A percentile compares a stretch with the other conserved stretches of the same genome.
Evolutionary conservation across 2,888 invertebrate genomes (phyloP).

Genomic region (Bembecia ichneumoniformis): DNA sequence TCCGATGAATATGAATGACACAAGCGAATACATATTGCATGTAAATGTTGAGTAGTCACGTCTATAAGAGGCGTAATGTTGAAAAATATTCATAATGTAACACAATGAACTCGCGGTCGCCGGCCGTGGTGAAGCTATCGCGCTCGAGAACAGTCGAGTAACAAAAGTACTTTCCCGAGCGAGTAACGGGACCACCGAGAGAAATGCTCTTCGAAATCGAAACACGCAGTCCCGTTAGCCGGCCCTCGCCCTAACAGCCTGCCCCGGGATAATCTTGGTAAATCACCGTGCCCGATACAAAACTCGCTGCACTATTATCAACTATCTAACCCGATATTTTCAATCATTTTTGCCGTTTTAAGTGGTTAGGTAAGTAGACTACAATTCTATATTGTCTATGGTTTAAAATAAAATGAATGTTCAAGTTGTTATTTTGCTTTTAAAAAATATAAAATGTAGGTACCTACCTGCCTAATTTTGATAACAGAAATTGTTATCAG

Average conservation of each 20-base stretch:
- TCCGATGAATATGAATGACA: too few relatives aligned
- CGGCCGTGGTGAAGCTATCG: conserved; percentile 12
- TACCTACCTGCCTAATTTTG: too few relatives aligned
- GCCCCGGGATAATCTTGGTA: conserved; percentile 55
- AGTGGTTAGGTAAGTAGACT: too few relatives aligned
- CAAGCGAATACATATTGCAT: too few relatives aligned
- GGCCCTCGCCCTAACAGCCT: conserved; percentile 53
- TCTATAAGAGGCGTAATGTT: too few relatives aligned
- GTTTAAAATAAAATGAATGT: too few relatives aligned
- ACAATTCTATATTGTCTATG: too few relatives aligned
- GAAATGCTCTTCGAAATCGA: conserved; percentile 74
- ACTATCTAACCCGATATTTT: neutral
- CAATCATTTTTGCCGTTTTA: neutral
- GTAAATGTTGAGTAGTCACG: too few relatives aligned
- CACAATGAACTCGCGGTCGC: conserved; percentile 7
- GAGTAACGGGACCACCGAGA: conserved; percentile 66
- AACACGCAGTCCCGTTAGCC: conserved; percentile 67
- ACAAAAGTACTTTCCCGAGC: conserved; percentile 68
- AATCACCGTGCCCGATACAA: conserved; percentile 26
- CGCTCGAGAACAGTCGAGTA: conserved; percentile 12
- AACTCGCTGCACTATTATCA: neutral
- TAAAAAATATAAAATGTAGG: neutral
- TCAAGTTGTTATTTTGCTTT: neutral
- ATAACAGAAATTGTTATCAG: too few relatives aligned
- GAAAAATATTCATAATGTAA: too few relatives aligned